phyloP scores from a whole-genome alignment of 2,797 vertebrate genomes.

The Parauchenoglanis punctatus region DNA sequence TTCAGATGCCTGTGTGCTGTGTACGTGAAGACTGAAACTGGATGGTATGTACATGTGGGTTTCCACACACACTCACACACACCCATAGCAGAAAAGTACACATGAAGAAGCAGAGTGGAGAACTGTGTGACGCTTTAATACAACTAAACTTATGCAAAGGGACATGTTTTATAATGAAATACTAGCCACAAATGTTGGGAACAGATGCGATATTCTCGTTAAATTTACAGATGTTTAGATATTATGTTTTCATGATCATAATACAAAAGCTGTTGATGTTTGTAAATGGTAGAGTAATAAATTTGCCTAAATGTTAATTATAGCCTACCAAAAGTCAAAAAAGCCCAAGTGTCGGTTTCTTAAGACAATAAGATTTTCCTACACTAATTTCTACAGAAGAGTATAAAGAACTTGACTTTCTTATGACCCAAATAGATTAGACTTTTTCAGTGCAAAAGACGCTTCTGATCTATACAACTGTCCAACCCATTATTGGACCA shows the following conservation, averaged over 20 bases:
- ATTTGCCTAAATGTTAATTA: not conserved
- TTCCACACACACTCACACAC: not conserved
- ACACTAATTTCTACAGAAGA: not conserved
- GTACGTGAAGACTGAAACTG: conserved; percentile 16
- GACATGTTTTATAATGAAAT: not conserved
- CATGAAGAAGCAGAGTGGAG: not conserved
- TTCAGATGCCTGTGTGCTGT: not conserved
- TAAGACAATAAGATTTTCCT: not conserved
- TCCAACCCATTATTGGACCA: not conserved
- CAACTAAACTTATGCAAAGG: not conserved
- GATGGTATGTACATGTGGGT: conserved; percentile 23
- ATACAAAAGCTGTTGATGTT: not conserved
- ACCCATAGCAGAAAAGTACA: not conserved
- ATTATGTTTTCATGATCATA: not conserved
- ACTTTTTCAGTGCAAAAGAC: not conserved
- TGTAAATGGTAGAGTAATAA: not conserved
- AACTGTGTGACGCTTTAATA: not conserved
- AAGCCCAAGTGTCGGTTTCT: not conserved
- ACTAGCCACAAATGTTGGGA: not conserved
- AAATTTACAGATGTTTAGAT: not conserved
- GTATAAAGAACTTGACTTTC: not conserved
- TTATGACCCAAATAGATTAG: not conserved
- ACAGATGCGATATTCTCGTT: not conserved
- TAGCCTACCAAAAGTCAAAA: not conserved
- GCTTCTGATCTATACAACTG: not conserved